Base-by-base conservation (phyloP, 2,797 vertebrate species). In the Hydrolagus colliei region DNA sequence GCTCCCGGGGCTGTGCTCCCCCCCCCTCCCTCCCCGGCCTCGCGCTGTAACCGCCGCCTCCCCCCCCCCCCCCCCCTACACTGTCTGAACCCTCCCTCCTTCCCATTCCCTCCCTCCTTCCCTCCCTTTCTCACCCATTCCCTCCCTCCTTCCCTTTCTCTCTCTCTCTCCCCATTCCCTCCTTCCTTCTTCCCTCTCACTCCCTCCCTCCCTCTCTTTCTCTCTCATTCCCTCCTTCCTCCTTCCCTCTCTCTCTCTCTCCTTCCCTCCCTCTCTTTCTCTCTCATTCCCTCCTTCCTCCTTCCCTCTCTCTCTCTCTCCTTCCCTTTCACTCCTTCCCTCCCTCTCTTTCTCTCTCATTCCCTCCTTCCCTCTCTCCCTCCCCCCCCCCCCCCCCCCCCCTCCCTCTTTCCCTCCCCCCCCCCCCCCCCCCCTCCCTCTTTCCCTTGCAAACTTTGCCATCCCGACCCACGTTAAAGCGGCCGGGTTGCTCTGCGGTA, bases 31-130 rank as follows among this genome's bases (percentile, higher is more conserved):
- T 8, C 73, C 73, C 73, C 5, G 16, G 8, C 22, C 27, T 6
- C 27, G 12, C 87, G 87, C 18, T 0, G 82, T 88, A 89, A 13
- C 16, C 4, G 1, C 73, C n/a, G 5, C 20, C n/a, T 16, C 2
- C 8, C 72, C 7, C n/a, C n/a, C n/a, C n/a, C n/a, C n/a, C n/a
- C n/a, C n/a, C n/a, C n/a, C n/a, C n/a, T n/a, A n/a, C n/a, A n/a
- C n/a, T n/a, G n/a, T n/a, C n/a, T n/a, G n/a, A n/a, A n/a, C n/a
- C n/a, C n/a, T n/a, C n/a, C n/a, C n/a, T n/a, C n/a, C n/a, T n/a
- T n/a, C n/a, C n/a, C n/a, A n/a, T n/a, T n/a, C n/a, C n/a, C n/a
- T n/a, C n/a, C n/a, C n/a, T n/a, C n/a, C n/a, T n/a, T n/a, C n/a
- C n/a, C n/a, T n/a, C n/a, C n/a, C n/a, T n/a, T n/a, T n/a, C n/a